Conservation (phyloP, 2,888 invertebrate genomes). For the Latrodectus hesperus region DNA sequence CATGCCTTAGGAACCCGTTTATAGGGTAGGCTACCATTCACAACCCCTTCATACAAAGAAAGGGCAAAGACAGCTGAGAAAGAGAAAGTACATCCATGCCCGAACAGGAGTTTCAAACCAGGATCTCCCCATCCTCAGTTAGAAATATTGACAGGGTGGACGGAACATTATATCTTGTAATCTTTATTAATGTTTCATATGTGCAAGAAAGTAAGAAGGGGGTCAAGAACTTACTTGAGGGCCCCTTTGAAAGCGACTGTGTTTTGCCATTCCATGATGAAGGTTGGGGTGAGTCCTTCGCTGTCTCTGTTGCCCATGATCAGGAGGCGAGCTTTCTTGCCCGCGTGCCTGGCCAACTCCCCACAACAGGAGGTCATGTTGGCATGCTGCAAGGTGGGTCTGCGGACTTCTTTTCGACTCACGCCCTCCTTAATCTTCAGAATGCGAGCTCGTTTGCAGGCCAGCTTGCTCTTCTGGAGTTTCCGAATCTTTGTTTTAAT, state of each 20-base stretch:
- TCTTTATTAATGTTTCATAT: no score
- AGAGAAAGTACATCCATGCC: no score
- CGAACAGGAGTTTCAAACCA: no score
- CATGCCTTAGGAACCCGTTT: no score
- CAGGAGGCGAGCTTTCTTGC: slow-evolving; percentile 73
- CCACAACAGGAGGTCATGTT: slow-evolving; percentile 75
- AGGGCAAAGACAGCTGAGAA: not conserved
- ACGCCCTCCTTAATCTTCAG: slow-evolving; percentile 73
- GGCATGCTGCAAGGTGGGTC: slow-evolving; percentile 74
- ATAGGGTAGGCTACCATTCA: no score
- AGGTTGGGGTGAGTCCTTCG: slow-evolving; percentile 74
- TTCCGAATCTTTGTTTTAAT: slow-evolving; percentile 75
- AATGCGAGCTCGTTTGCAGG: slow-evolving; percentile 74
- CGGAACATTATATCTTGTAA: no score
- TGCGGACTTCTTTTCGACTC: slow-evolving; percentile 72
- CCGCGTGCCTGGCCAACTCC: slow-evolving; percentile 72
- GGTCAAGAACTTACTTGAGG: slow-evolving; percentile 70
- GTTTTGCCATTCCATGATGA: slow-evolving; percentile 76
- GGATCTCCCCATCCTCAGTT: no score
- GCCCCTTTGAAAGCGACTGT: slow-evolving; percentile 75
- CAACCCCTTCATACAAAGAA: no score
- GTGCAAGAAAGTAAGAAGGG: not conserved
- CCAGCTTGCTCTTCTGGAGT: slow-evolving; percentile 73
- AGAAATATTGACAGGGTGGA: no score
- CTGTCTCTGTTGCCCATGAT: slow-evolving; percentile 72